Evolutionary conservation across 1,140 invertebrate species (phyloP), one percentile per base, ranked within the genome.

Genomic region (Platyscapa corneri): DNA sequence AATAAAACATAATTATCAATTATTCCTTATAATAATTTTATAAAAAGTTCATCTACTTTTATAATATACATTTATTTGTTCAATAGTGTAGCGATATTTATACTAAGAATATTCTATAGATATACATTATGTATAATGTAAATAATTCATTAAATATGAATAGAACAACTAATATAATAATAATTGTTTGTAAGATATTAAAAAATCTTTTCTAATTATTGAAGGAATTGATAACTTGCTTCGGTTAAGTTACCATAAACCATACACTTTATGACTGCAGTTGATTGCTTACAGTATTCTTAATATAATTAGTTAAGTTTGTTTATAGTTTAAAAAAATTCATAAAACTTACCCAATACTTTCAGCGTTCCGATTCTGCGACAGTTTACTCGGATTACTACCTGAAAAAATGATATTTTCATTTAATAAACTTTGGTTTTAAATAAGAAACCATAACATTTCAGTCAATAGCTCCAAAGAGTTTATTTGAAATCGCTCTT

Each of bases 371-470:
- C 94, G 92, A 93, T 95, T 95, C 90, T 94, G 94, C 89, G 94
- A 93, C 90, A 94, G 94, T 92, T 95, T 95, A 87, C 92, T 94
- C 87, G 94, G 93, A 92, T 95, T 94, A 90, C 94, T 94, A 92
- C 95, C 95, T 95, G 86, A 16, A 94, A 94, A 42, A 82, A 88
- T 77, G 84, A 83, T 77, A 88, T 89, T 89, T 34, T 86, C 76
- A 79, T 82, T 80, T 84, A 75, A 84, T 83, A 32, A 82, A 67
- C 20, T 23, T 56, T 72, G 67, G 1, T 80, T 49, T 42, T 79
- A 32, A 32, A 23, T 56, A 42, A 53, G 18, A n/a, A n/a, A n/a
- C n/a, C n/a, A 64, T 70, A 27, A 83, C 30, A 65, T 46, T 75
- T 75, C 5, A 46, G 7, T 76, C 12, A 46, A 27, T 53, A 10